These are phyloP conservation scores for Heliothis virescens DNA, from an alignment of 1,140 invertebrate genomes.

Conservation along the genomic window DNA sequence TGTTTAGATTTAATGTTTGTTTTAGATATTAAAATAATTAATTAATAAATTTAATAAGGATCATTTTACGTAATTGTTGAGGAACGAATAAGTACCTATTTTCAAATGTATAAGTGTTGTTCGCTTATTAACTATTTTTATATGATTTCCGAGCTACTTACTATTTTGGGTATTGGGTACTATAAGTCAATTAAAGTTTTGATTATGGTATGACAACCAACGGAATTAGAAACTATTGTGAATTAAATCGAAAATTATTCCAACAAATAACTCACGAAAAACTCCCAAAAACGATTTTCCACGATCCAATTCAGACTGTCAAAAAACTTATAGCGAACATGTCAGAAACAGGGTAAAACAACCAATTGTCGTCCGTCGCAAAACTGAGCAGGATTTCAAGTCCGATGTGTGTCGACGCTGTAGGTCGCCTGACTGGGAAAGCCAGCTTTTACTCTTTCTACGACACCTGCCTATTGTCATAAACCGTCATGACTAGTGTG, in stretches of 20 bases:
- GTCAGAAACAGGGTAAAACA: slow-evolving; percentile 33
- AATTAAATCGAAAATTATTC: not conserved
- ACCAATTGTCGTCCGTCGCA: slow-evolving; percentile 52
- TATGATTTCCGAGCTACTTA: too few relatives aligned
- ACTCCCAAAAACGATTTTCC: not conserved
- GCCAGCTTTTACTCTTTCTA: slow-evolving; percentile 75
- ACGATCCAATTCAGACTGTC: not conserved
- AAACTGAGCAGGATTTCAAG: slow-evolving; percentile 78
- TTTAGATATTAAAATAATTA: too few relatives aligned
- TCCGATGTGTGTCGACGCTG: slow-evolving; percentile 77
- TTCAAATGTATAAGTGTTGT: too few relatives aligned
- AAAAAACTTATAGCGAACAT: slow-evolving; percentile 1
- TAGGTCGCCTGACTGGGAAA: slow-evolving; percentile 80
- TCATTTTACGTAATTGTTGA: too few relatives aligned
- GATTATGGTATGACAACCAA: too few relatives aligned
- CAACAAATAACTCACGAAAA: not conserved
- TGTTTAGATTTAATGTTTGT: too few relatives aligned
- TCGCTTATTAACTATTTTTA: too few relatives aligned
- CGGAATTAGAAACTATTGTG: too few relatives aligned
- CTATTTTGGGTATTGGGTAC: too few relatives aligned
- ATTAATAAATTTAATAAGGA: too few relatives aligned
- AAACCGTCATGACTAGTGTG: slow-evolving; percentile 57
- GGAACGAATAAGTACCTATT: too few relatives aligned
- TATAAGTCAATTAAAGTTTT: too few relatives aligned
- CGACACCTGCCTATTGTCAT: slow-evolving; percentile 74